Base-by-base conservation (phyloP, 1,140 invertebrate genomes). In the Adelges cooleyi region DNA sequence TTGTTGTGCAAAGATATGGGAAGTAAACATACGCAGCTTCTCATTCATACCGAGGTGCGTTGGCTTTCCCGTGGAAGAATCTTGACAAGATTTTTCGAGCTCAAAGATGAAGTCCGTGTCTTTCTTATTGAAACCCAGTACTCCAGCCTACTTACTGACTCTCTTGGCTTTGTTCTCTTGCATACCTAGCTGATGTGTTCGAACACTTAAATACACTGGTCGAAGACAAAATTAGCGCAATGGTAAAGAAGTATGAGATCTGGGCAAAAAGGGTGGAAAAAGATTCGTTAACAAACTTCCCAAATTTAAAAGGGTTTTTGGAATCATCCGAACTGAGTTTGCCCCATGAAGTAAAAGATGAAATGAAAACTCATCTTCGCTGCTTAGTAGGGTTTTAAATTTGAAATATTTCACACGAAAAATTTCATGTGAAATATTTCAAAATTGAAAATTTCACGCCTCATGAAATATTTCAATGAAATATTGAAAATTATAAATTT, bases 51-150 rank as follows among this genome's bases (percentile, higher is more conserved):
- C 66, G 70, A 73, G 71, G 70, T 72, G 59, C 65, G 71, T 68
- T 73, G 72, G 72, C 69, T 74, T 44, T 74, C 72, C 65, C 69
- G 70, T 69, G 71, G 73, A 50, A 74, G 73, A 70, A 69, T 72
- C 67, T 68, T 75, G 56, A 62, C 70, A 71, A 73, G 65, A 33
- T 69, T 74, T 66, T 73, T 72, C 71, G 71, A 75, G 67, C 69
- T 74, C 59, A 69, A 70, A 69, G 66, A 70, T 36, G 69, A 71
- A 69, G 65, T 69, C 48, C 65, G 65, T 10, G 36, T 56, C 36
- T 56, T 56, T 56, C 36, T 56, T 42, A 22, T 44, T 18, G 38
- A 59, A 42, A 20, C 29, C 11, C 17, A 23, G 5, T 65, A 25
- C 20, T 20, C 25, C 29, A 27, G 40, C 20, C 15, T 49, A 27